Base-by-base conservation (phyloP, 2,888 invertebrate species). In the Drosophila acutilabella region DNA sequence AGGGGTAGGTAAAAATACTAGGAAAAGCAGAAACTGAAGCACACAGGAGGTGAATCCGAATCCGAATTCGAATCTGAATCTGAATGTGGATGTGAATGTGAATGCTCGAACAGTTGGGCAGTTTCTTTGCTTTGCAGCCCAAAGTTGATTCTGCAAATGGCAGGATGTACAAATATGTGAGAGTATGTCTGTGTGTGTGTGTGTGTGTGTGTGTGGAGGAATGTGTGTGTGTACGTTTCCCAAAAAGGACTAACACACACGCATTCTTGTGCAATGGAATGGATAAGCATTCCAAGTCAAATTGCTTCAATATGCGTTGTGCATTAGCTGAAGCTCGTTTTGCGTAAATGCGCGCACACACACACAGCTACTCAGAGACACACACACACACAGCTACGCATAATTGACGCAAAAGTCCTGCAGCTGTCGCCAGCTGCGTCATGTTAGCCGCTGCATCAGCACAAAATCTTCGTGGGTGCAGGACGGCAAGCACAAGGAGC, bases 251-350 rank as follows among this genome's bases (percentile, higher is more conserved):
- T 23, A 45, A 58, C 67, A 56, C 23, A 38, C 48, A 61, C 64
- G 64, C 78, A 68, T 65, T 67, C 67, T 53, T 77, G 76, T 77
- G 82, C 75, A 73, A 59, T 74, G 69, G 67, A 67, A 80, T 65
- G 82, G 80, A 81, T 82, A 82, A 78, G 80, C 85, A 82, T 85
- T 82, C 71, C 77, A 72, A 66, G 57, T 70, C 53, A 73, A 87
- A 84, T 84, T 77, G 84, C 81, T 84, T 76, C 87, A 84, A 85
- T 87, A 84, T 87, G 82, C 82, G 81, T 76, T 74, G 64, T 78
- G 82, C 88, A 87, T 84, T 85, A 84, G 88, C 80, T 64, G 45
- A 71, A 74, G 70, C 72, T 87, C 80, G 78, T 78, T 87, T 81
- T 81, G 80, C 87, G 81, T 86, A 84, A 86, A 75, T 80, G 82